Base-by-base conservation (phyloP, 2,797 vertebrate species). In the Loris lydekkerianus region DNA sequence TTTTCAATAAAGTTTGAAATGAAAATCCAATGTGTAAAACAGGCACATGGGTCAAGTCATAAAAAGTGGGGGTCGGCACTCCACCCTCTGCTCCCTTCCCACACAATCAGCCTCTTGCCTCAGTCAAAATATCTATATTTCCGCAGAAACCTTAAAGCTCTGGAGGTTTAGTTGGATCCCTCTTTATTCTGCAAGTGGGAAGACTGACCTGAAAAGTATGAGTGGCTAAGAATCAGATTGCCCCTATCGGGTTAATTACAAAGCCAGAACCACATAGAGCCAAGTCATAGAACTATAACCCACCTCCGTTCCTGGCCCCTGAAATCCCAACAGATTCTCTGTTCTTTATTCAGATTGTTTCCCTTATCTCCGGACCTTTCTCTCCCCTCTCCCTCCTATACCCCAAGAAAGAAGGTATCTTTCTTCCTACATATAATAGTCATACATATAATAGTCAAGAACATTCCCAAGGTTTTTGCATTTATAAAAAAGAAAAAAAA, bases 1-100 rank as follows among this genome's bases (percentile, higher is more conserved):
- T 95, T 83, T 49, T 65, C 40, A 92, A 60, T 56, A 40, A 81
- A 85, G n/a, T 7, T 58, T 43, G 25, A 72, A 80, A 67, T 86
- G 34, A 21, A 96, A 95, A 56, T 94, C 20, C 27, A 61, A 25
- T 72, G 23, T 78, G 7, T 72, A 65, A 92, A 72, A 49, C 5
- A 40, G 7, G 4, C 90, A 34, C 65, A 43, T 61, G 9, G 53
- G 11, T 92, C 43, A 85, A 80, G 69, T 53, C 63, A 67, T 63
- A 58, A 84, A n/a, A 29, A 37, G 31, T 25, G 6, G 5, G 0
- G 63, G 23, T 8, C 65, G 11, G 2, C 8, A 40, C 20, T 29
- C 31, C 31, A 29, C 29, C 63, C 75, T 67, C 29, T 29, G 9
- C 15, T 67, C 27, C 11, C 10, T 87, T 13, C 10, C 21, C 63